These are phyloP conservation scores for Dromiciops gliroides DNA, from an alignment of 2,113 vertebrate species.

Conservation along the genomic window DNA sequence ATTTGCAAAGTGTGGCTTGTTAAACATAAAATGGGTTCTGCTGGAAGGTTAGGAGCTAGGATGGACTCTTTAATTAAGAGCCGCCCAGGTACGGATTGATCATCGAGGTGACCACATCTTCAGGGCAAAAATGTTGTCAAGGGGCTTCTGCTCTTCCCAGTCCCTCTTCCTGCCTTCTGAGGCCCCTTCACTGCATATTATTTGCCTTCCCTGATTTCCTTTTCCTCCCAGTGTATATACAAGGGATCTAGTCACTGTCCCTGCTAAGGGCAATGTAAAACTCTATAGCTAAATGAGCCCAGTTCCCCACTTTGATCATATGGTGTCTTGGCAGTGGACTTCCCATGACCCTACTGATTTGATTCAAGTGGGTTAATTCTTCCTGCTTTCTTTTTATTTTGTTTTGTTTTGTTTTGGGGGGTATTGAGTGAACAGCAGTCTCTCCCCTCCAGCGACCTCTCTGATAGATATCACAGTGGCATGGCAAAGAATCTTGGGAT, in stretches of 20 bases:
- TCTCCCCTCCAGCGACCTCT: conserved; percentile 52
- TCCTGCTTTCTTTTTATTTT: not conserved
- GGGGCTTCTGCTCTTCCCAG: not conserved
- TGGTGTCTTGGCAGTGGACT: not conserved
- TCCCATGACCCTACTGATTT: not conserved
- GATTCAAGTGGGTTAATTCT: not conserved
- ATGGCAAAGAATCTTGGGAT: conserved; percentile 9
- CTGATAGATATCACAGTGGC: conserved; percentile 42
- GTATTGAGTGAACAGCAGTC: not conserved
- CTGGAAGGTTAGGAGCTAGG: not conserved
- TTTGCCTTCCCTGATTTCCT: not conserved
- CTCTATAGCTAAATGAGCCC: not conserved
- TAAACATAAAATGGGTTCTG: not conserved
- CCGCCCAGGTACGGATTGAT: not conserved
- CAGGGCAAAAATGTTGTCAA: not conserved
- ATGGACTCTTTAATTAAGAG: not conserved
- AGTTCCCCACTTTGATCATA: not conserved
- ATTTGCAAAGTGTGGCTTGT: not conserved
- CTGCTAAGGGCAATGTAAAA: not conserved
- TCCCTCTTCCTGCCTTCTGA: not conserved
- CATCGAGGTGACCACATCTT: not conserved
- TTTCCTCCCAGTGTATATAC: not conserved
- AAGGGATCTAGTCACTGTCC: not conserved
- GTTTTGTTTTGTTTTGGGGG: not conserved
- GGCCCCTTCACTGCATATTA: not conserved